Evolutionary conservation across 2,113 vertebrate species (phyloP), one percentile per base, ranked within the genome.

Genomic region (Phylloscopus trochiloides): DNA sequence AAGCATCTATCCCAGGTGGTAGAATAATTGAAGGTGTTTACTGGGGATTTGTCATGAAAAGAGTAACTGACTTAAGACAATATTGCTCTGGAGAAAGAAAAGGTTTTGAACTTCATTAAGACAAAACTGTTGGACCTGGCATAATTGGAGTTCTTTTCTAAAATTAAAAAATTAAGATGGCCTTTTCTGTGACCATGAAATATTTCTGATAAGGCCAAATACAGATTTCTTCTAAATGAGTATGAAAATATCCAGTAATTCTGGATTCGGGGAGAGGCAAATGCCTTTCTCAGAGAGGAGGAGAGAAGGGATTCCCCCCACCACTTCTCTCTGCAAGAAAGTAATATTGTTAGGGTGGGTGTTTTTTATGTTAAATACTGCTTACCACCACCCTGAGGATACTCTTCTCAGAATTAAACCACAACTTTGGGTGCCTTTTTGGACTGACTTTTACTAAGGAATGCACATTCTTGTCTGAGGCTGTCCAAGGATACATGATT

Each of bases 11-110:
- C 72, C 70, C 75, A 79, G 55, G 55, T 1, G 3, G 83, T 48
- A 48, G 61, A 62, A 71, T 86, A 96, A 94, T 47, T 95, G 84
- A 90, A 92, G 71, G 62, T 85, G 88, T 95, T 97, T 97, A 75
- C 42, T 73, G 38, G 58, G 47, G 61, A 78, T 95, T 92, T 96
- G 73, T 90, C 73, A 89, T 74, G 48, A 86, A 78, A 94, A 82
- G 51, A 43, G 63, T 82, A 86, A 89, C 55, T 74, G 62, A 61
- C 34, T 66, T 71, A 57, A 82, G 62, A 70, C 1, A 19, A 14
- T 34, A n/a, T 26, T 80, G 3, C 40, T 86, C 55, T 48, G 26
- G 52, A 75, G 50, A 82, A 87, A 54, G 4, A 70, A 73, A 91
- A 57, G 6, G 4, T 29, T 92, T 84, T 91, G 51, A 82, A 77